Conservation (phyloP, 2,888 invertebrate species). For the Gandaritis pyraliata region DNA sequence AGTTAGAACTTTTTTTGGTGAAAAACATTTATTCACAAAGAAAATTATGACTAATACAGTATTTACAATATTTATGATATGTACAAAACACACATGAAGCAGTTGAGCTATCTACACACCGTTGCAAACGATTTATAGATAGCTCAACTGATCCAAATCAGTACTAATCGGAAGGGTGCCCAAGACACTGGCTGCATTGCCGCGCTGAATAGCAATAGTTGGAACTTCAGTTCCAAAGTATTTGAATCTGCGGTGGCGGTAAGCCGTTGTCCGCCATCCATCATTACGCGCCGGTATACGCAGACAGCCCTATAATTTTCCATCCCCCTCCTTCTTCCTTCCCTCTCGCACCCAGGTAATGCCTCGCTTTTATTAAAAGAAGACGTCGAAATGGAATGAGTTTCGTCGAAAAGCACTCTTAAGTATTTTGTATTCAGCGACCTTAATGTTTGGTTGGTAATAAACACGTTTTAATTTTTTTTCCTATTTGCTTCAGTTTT, state of each 20-base stretch:
- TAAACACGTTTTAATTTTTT: constrained; percentile 37
- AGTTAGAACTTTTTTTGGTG: too few relatives aligned
- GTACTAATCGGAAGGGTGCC: too few relatives aligned
- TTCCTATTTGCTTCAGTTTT: constrained; percentile 25
- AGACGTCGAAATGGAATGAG: constrained; percentile 69
- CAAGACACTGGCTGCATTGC: too few relatives aligned
- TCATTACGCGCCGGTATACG: constrained; percentile 71
- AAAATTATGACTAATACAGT: too few relatives aligned
- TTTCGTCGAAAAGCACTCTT: constrained; percentile 63
- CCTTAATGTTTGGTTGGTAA: constrained; percentile 45
- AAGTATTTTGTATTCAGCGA: constrained; percentile 58
- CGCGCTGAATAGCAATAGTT: too few relatives aligned
- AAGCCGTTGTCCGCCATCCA: constrained; percentile 66
- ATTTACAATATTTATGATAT: too few relatives aligned
- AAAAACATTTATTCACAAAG: too few relatives aligned
- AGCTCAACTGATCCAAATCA: too few relatives aligned
- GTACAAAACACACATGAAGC: too few relatives aligned
- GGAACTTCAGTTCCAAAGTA: constrained; percentile 31
- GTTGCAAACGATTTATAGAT: too few relatives aligned
- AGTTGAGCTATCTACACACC: too few relatives aligned
- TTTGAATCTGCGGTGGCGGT: constrained; percentile 21
- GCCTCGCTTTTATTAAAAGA: constrained; percentile 67
- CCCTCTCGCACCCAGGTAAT: constrained; percentile 47
- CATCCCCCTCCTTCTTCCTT: constrained; percentile 51
- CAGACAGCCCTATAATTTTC: constrained; percentile 80